Base-by-base conservation (phyloP, 2,113 vertebrate species). In the Poeciliopsis turrubarensis region DNA sequence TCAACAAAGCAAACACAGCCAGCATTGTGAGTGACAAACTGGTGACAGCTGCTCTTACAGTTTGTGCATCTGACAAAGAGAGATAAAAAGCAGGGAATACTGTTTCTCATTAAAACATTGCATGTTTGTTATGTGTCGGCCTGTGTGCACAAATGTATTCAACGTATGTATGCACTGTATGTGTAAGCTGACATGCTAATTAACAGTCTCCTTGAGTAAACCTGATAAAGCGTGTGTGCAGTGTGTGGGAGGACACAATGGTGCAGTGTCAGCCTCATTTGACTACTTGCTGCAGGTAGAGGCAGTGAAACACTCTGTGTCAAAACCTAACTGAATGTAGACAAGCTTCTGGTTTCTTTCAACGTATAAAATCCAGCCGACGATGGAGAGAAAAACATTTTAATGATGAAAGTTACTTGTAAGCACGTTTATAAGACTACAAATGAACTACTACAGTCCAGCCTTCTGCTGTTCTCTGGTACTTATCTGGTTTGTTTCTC, bases 131-230 rank as follows among this genome's bases (percentile, higher is more conserved):
- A 74, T 66, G 65, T 51, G 26, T 14, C 65, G 10, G 3, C n/a
- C n/a, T 60, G 65, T 37, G 39, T 72, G n/a, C 60, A 44, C 11
- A 66, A 17, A 67, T 30, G 65, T 57, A 44, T 39, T 77, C 37
- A 41, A 68, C 34, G 64, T 32, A 75, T 84, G 73, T 41, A 14
- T 41, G 39, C 29, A n/a, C 26, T 41, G 31, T 32, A 73, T 27
- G 19, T 89, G 78, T 90, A 90, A 86, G 84, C 82, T 80, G 77
- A 32, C 65, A 54, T 79, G 57, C 89, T 94, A 95, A 96, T 95
- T 95, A 95, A 95, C 83, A 83, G 92, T 94, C 93, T 93, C 88
- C 89, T 94, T 93, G 89, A 84, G 79, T 74, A 81, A 88, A 89
- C 65, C 30, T 78, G 68, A 75, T 47, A 60, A 60, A 26, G 44